phyloP scores from a whole-genome alignment of 2,888 invertebrate species.

The Polyploca ridens region DNA sequence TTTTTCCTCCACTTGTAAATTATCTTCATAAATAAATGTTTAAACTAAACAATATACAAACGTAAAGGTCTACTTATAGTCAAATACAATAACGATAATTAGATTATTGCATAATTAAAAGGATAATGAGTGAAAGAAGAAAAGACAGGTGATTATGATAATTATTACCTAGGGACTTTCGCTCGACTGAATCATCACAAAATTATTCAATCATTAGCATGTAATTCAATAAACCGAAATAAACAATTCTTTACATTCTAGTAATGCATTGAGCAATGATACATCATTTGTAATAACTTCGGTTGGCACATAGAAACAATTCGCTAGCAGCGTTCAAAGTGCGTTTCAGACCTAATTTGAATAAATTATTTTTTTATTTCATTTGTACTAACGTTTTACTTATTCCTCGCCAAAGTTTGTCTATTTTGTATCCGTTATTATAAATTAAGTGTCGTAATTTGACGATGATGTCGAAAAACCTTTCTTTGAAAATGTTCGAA shows the following conservation, averaged over 20 bases:
- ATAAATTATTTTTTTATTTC: no score
- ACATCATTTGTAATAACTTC: neutral
- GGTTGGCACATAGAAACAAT: neutral
- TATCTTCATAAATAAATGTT: slow-evolving; percentile 9
- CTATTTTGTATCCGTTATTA: no score
- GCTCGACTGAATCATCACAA: neutral
- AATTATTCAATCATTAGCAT: no score
- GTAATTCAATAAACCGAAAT: neutral
- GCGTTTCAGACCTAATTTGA: no score
- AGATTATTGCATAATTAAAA: slow-evolving; percentile 1
- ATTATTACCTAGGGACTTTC: neutral
- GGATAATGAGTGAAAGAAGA: neutral
- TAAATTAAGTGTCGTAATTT: no score
- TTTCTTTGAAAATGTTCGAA: no score
- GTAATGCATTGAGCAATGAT: neutral
- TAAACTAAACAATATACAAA: neutral
- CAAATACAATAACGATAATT: neutral
- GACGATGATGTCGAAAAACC: no score
- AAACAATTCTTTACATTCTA: neutral
- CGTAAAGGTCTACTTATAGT: neutral
- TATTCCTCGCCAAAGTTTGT: no score
- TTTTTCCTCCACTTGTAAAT: slow-evolving; percentile 23
- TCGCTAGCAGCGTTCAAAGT: no score
- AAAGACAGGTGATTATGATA: neutral
- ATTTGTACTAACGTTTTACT: no score